These are phyloP conservation scores for Prinia subflava DNA, from an alignment of 2,113 vertebrate genomes.

Conservation along the genomic window DNA sequence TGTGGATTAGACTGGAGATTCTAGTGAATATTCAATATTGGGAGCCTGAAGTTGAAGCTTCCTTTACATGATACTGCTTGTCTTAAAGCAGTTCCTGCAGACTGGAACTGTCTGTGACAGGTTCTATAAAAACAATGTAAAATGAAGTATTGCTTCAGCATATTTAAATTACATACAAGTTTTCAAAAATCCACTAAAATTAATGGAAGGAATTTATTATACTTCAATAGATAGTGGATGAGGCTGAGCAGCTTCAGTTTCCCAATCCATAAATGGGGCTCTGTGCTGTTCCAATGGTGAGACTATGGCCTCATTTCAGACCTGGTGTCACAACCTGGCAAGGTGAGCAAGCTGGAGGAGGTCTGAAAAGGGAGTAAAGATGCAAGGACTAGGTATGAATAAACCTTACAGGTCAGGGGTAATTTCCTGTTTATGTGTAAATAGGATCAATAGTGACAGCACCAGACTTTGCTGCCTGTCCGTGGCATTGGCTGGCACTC, in stretches of 20 bases:
- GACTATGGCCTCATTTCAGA: neutral
- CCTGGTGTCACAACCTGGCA: neutral
- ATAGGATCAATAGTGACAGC: neutral
- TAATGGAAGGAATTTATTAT: neutral
- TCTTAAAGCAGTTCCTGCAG: neutral
- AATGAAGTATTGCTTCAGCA: neutral
- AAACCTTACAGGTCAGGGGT: neutral
- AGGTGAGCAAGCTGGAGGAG: neutral
- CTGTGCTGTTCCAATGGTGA: neutral
- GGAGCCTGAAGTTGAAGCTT: neutral
- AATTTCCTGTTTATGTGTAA: neutral
- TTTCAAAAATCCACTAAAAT: neutral
- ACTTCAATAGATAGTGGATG: neutral
- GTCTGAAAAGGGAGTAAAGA: neutral
- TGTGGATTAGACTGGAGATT: neutral
- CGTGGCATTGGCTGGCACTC: neutral
- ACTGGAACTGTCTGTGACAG: neutral
- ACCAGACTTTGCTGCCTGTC: neutral
- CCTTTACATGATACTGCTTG: neutral
- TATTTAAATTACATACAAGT: neutral
- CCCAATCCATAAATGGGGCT: neutral
- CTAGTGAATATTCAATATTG: neutral
- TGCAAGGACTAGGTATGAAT: neutral
- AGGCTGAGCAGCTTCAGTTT: neutral
- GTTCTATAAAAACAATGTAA: neutral